Evolutionary conservation across 1,140 invertebrate species (phyloP), one percentile per base, ranked within the genome.

Genomic region (Mercenaria mercenaria): DNA sequence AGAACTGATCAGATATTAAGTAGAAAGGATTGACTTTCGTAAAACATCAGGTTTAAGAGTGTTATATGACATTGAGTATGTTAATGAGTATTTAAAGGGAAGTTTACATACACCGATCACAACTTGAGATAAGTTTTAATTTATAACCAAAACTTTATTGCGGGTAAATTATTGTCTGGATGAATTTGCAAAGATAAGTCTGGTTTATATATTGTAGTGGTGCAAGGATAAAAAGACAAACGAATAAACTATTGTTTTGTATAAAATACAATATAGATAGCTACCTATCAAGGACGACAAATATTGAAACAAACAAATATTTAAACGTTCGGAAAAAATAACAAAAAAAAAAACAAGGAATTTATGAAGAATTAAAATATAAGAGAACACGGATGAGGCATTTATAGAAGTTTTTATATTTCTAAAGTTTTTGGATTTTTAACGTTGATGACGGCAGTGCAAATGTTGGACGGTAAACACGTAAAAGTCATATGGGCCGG

Each of bases 381-480:
- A 56, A 11, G 15, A 56, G 15, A 13, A 10, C 43, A 47, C 43
- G 18, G 43, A 47, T 10, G 18, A 47, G 18, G 8, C 43, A n/a
- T n/a, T n/a, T n/a, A n/a, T n/a, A n/a, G n/a, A n/a, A n/a, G n/a
- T n/a, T n/a, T n/a, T n/a, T n/a, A n/a, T n/a, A n/a, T n/a, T n/a
- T n/a, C n/a, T n/a, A n/a, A n/a, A n/a, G n/a, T n/a, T n/a, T n/a
- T n/a, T n/a, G n/a, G n/a, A n/a, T n/a, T n/a, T n/a, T n/a, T n/a
- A n/a, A 23, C 23, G 52, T 56, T 3, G 4, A 56, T 15, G 52
- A 56, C 52, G 23, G n/a, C n/a, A 29, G 23, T 39, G 67, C 11
- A 72, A 72, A 72, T 72, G 67, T 72, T 72, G 67, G 67, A 72
- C 20, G 39, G 67, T 26, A 72, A 72, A 41, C 67, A 72, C 34